Evolutionary conservation across 2,888 invertebrate species (phyloP).

Genomic region (Sphinx pinastri): DNA sequence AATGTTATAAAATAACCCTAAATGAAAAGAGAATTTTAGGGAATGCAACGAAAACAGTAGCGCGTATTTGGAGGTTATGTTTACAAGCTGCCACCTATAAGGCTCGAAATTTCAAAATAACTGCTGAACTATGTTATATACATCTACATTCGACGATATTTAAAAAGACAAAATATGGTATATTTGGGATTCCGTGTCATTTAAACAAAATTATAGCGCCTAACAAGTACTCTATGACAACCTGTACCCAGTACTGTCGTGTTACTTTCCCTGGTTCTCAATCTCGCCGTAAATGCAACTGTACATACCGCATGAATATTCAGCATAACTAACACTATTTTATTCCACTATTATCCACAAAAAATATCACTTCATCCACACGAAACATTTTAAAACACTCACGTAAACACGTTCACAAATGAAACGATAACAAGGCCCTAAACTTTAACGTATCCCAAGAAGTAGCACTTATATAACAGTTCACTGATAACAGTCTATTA

Average conservation of each 20-base stretch:
- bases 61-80: conserved; percentile 75
- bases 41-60: conserved; percentile 35
- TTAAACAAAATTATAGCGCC: conserved; percentile 45
- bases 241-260: conserved; percentile 61
- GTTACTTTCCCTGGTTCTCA: conserved; percentile 55
- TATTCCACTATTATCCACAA: conserved; percentile 49
- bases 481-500: conserved; percentile 36
- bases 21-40: conserved; percentile 28
- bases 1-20: neutral
- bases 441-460: conserved; percentile 28
- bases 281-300: conserved; percentile 38
- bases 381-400: conserved; percentile 63
- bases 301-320: conserved; percentile 54
- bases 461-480: conserved; percentile 33
- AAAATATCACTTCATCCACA: conserved; percentile 52
- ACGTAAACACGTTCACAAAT: conserved; percentile 73
- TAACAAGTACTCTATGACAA: conserved; percentile 58
- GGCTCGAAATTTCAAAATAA: conserved; percentile 2
- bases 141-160: neutral
- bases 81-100: conserved; percentile 67
- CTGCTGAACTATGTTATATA: neutral
- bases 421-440: conserved; percentile 42
- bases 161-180: neutral
- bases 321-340: conserved; percentile 47
- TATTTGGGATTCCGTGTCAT: neutral